A percentile compares a stretch with the other conserved stretches of the same genome.
phyloP scores from a whole-genome alignment of 2,113 vertebrate species.

The Oriolus oriolus region DNA sequence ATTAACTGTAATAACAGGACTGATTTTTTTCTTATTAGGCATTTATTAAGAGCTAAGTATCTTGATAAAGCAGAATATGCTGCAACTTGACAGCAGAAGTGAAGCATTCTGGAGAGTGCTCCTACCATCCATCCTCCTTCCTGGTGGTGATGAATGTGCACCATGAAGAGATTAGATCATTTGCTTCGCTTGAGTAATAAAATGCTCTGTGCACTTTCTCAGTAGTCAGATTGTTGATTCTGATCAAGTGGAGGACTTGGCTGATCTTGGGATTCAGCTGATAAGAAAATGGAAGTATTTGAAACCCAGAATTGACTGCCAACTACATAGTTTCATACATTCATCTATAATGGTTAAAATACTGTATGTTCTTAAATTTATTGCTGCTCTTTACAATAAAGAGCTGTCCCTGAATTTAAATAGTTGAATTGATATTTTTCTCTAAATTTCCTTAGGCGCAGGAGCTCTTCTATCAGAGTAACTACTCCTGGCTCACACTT shows the following conservation, averaged over 20 bases:
- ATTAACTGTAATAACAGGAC: background rate
- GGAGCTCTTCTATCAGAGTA: background rate
- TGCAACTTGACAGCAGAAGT: background rate
- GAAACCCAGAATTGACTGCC: background rate
- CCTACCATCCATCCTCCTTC: background rate
- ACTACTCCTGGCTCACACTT: background rate
- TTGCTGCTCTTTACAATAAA: background rate
- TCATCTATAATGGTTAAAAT: background rate
- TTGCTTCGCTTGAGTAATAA: background rate
- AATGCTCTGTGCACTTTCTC: background rate
- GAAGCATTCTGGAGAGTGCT: background rate
- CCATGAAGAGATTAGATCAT: background rate
- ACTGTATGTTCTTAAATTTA: background rate
- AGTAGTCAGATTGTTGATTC: background rate
- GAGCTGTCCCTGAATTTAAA: background rate
- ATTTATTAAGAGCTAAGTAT: background rate
- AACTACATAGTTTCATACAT: background rate
- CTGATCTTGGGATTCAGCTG: slow-evolving; percentile 16
- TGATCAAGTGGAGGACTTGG: background rate
- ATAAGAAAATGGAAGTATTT: background rate
- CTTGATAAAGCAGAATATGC: background rate
- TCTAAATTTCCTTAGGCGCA: background rate
- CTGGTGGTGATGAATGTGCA: background rate
- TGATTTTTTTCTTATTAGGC: slow-evolving; percentile 15
- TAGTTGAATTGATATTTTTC: background rate